These are phyloP conservation scores for Meta bourneti DNA, from an alignment of 2,888 invertebrate genomes.

Conservation along the genomic window DNA sequence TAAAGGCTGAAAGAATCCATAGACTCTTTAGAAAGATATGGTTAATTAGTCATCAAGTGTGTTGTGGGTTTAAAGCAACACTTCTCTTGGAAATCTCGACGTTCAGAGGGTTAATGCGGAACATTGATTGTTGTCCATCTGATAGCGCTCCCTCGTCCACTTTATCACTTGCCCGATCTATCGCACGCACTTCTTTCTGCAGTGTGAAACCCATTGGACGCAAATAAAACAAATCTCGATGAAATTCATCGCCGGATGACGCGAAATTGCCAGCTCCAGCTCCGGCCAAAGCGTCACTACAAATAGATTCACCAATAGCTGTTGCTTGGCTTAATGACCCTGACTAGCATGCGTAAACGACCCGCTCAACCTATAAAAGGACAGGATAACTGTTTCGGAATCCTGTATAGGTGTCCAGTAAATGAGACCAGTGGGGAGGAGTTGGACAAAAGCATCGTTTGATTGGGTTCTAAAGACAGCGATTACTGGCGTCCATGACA, in stretches of 20 bases:
- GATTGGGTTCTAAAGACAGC: constrained; percentile 74
- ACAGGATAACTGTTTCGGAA: constrained; percentile 48
- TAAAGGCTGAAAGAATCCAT: no score
- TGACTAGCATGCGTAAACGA: constrained; percentile 61
- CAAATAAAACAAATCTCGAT: neutral
- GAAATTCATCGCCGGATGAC: constrained; percentile 8
- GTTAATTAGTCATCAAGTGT: no score
- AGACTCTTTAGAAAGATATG: no score
- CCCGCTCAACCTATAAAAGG: constrained; percentile 63
- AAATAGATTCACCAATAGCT: constrained; percentile 44
- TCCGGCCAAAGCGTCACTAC: constrained; percentile 4
- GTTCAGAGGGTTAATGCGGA: no score
- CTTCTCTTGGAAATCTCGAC: no score
- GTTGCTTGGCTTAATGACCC: constrained; percentile 70
- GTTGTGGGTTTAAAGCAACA: no score
- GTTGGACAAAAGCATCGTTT: constrained; percentile 57
- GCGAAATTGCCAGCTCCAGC: constrained; percentile 8
- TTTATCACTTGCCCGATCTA: neutral
- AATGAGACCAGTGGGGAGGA: constrained; percentile 45
- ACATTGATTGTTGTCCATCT: no score
- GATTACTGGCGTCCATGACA: constrained; percentile 67
- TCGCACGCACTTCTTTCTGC: neutral
- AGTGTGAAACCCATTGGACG: neutral
- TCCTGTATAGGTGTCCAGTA: constrained; percentile 50
- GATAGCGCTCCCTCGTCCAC: neutral